phyloP scores from a whole-genome alignment of 2,113 vertebrate species.

The Haemorhous mexicanus region DNA sequence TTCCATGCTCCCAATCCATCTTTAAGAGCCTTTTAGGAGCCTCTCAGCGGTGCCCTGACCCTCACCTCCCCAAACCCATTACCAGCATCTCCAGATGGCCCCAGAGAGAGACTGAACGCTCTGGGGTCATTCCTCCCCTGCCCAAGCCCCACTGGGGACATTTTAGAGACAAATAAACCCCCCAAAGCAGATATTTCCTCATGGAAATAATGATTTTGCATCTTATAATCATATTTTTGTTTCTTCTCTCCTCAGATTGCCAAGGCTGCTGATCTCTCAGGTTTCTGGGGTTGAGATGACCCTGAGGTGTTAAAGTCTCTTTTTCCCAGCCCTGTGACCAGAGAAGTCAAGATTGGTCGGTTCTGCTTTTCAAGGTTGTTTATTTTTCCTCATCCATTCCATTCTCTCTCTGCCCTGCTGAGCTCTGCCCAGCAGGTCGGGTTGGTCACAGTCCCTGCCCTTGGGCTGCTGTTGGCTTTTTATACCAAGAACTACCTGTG shows the following conservation, averaged over 20 bases:
- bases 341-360: no score
- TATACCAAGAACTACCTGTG: no score
- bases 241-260: not conserved
- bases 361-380: no score
- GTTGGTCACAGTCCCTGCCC: no score
- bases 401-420: no score
- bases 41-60: not conserved
- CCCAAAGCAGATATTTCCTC: fast-evolving
- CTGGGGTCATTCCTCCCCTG: not conserved
- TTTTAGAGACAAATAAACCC: not conserved
- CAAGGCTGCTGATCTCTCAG: not conserved
- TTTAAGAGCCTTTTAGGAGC: not conserved
- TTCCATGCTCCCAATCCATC: not conserved
- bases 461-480: no score
- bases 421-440: no score
- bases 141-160: no score
- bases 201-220: not conserved
- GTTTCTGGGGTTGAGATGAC: no score
- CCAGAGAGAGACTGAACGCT: not conserved
- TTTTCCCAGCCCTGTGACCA: fast-evolving
- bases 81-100: fast-evolving
- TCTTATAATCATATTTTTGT: no score
- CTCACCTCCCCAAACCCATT: not conserved
- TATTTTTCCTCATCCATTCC: no score
- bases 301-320: no score